Percentiles rank a stretch among this genome's conserved stretches.
Conservation (phyloP, 2,888 invertebrate genomes). For the Habrosyne pyritoides region DNA sequence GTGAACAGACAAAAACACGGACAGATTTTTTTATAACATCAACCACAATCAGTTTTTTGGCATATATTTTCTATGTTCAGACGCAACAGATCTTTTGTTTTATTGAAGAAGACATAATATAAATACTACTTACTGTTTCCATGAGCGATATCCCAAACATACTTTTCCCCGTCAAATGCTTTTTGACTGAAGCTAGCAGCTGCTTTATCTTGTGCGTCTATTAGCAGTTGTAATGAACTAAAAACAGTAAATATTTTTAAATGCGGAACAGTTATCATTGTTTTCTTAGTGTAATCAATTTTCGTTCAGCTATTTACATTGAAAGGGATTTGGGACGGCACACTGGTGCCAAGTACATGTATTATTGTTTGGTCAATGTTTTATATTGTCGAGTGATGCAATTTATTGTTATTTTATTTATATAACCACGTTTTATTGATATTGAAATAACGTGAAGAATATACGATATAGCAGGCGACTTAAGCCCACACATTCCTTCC, state of each 20-base stretch:
- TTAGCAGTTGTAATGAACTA: constrained; percentile 37
- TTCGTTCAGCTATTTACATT: constrained; percentile 31
- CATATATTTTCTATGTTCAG: too few species aligned
- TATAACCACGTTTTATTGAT: not conserved
- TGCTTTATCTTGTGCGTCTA: constrained; percentile 27
- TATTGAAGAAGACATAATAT: not conserved
- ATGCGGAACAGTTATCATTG: constrained; percentile 30
- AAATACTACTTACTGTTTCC: constrained; percentile 52
- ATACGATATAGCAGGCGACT: too few species aligned
- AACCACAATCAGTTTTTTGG: too few species aligned
- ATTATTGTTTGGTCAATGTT: not conserved
- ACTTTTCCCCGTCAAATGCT: constrained; percentile 46
- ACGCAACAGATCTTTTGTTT: too few species aligned
- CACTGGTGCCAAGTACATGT: not conserved
- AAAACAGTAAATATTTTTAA: constrained; percentile 39
- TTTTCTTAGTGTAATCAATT: constrained; percentile 22
- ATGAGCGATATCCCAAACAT: constrained; percentile 42
- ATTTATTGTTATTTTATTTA: not conserved
- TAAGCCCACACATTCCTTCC: too few species aligned
- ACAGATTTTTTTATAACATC: too few species aligned
- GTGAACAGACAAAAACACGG: too few species aligned
- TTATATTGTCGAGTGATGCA: not conserved
- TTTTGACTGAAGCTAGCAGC: constrained; percentile 28
- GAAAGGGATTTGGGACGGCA: constrained; percentile 10
- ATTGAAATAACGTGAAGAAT: too few species aligned